Base-by-base conservation (phyloP, 2,113 vertebrate species). In the Actenoides hombroni region DNA sequence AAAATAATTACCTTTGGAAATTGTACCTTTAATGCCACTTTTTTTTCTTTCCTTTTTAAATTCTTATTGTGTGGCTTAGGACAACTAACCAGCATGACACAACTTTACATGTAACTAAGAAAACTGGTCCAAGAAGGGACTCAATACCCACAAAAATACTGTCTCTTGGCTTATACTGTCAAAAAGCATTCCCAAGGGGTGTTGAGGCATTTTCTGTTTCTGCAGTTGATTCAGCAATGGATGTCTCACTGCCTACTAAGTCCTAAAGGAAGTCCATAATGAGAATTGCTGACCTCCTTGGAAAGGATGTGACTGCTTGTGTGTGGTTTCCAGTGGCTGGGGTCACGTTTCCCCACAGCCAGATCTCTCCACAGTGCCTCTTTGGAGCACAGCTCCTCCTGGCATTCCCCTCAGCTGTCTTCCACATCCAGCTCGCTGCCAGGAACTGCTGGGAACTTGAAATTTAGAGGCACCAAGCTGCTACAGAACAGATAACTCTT, bases 301-400 rank as follows among this genome's bases (percentile, higher is more conserved):
- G 14, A 83, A 77, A 77, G 59, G 76, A 61, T 31, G 28, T 68
- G 64, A 37, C 42, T 91, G 68, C 35, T 16, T n/a, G 0, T 11
- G 26, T 28, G 49, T 49, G 67, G 42, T 79, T 91, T 77, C 24
- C 71, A 54, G 49, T 33, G 59, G 18, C 28, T 46, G 44, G 23
- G 61, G 31, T 68, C 75, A 54, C 0, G 0, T 24, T 7, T 90
- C 57, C 37, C 14, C 48, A 54, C 5, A 7, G 7, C 39, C 61
- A 85, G 39, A 68, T 69, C 25, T 51, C 54, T 70, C 59, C 2
- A 0, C 1, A 0, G 25, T 69, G 35, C 33, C 17, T 67, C 39
- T 83, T 74, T 0, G 0, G 42, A 91, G 28, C 20, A 48, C 7
- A 2, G 39, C 33, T 79, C 11, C n/a, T 74, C 33, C 85, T 0